Percentiles rank a stretch among this genome's conserved stretches.
Evolutionary conservation across 2,888 invertebrate genomes (phyloP).

Genomic region (Stenolophus ochropezus): DNA sequence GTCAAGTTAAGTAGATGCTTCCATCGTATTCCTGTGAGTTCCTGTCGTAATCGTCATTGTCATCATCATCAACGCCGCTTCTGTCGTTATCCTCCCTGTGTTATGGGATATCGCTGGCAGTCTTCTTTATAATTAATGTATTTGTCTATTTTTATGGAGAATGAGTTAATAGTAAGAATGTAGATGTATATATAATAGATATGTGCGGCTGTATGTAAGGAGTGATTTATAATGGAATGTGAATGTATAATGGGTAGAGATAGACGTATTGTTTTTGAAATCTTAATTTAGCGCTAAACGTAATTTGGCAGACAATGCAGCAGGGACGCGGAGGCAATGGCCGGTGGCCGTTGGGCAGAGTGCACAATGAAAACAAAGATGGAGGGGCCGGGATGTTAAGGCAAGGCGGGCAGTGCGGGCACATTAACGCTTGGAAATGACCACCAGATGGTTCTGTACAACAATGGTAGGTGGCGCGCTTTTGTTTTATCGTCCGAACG

Average conservation of each 20-base stretch:
- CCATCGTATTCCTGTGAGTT: too few relatives aligned
- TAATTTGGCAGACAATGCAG: conserved; percentile 59
- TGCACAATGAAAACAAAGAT: conserved; percentile 56
- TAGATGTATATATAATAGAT: too few relatives aligned
- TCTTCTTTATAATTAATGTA: too few relatives aligned
- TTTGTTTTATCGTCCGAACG: conserved; percentile 59
- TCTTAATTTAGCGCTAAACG: conserved; percentile 59
- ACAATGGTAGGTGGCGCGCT: conserved; percentile 71
- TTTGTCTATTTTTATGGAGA: too few relatives aligned
- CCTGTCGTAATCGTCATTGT: too few relatives aligned
- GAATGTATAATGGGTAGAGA: neutral
- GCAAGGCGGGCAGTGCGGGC: conserved; percentile 31
- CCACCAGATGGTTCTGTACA: conserved; percentile 69
- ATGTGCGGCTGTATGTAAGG: neutral
- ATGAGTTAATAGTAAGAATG: too few relatives aligned
- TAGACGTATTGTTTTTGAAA: conserved; percentile 49
- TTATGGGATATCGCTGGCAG: too few relatives aligned
- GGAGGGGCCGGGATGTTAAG: conserved; percentile 37
- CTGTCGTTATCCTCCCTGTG: too few relatives aligned
- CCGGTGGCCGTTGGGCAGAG: neutral
- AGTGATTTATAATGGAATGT: neutral
- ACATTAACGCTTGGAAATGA: conserved; percentile 58
- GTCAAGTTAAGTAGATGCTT: too few relatives aligned
- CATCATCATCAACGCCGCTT: too few relatives aligned
- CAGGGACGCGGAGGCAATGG: neutral